Conservation (phyloP, 1,140 invertebrate genomes). For the Acromyrmex echinatior region DNA sequence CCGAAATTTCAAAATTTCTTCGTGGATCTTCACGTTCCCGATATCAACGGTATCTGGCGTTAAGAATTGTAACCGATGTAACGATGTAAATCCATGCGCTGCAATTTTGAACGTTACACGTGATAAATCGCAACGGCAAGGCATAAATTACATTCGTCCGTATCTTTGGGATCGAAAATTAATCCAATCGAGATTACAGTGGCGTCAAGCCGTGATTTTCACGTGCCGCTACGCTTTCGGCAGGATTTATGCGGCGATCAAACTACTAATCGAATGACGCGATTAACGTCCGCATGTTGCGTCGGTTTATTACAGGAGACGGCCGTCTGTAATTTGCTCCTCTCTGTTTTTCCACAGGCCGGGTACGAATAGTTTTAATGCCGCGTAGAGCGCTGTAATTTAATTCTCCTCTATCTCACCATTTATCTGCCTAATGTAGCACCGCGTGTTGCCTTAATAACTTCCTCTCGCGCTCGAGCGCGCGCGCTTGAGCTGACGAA, state of each 20-base stretch:
- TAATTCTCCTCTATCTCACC: constrained; percentile 53
- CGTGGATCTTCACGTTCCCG: background rate
- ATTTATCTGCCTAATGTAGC: constrained; percentile 64
- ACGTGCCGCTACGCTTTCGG: constrained; percentile 40
- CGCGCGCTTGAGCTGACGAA: constrained; percentile 24
- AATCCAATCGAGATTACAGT: constrained; percentile 29
- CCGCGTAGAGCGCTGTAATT: constrained; percentile 51
- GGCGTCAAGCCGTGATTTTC: constrained; percentile 37
- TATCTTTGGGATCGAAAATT: constrained; percentile 33
- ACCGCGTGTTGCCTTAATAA: constrained; percentile 40
- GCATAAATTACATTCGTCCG: constrained; percentile 19
- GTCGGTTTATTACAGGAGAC: constrained; percentile 59
- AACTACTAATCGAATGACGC: constrained; percentile 49
- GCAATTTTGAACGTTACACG: background rate
- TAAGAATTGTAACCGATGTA: background rate
- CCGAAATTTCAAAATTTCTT: background rate
- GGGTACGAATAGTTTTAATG: constrained; percentile 40
- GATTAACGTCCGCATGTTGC: constrained; percentile 47
- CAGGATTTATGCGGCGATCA: constrained; percentile 45
- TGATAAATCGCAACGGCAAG: background rate
- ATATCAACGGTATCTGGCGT: too few relatives aligned
- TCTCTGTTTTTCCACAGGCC: constrained; percentile 38
- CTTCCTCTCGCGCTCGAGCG: constrained; percentile 33
- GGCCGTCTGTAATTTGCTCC: constrained; percentile 44
- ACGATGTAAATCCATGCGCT: background rate